Evolutionary conservation across 2,888 invertebrate species (phyloP), one percentile per base, ranked within the genome.

Genomic region (Exocentrus adspersus): DNA sequence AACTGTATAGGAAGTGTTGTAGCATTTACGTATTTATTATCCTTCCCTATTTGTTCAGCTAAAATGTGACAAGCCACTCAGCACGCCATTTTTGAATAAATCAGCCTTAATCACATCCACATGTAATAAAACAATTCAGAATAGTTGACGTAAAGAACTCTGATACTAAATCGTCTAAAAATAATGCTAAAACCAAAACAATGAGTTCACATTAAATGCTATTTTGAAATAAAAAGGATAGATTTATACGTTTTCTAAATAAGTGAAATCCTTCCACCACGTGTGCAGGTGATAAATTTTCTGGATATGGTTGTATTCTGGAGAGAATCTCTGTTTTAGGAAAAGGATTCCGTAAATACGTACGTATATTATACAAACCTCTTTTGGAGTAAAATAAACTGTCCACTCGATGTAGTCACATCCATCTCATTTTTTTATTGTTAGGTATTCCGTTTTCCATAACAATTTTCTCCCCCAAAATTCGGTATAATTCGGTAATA

Each of bases 81-180:
- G 7, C 28, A 28, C 17, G 28, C 28, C 21, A 48, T 48, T 48
- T 12, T 14, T 24, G 28, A 48, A 48, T 48, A 48, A 48, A 48
- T 48, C 48, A 48, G 28, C 9, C 48, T 28, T 28, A 48, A 28
- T 24, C 48, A 48, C 48, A 48, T 48, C 20, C 28, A 48, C 24
- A 48, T 48, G 48, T 48, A 48, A 37, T 37, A 37, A 48, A 48
- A 48, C 28, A 28, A 28, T 48, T 48, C 17, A 28, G 16, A 46
- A 24, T 28, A 7, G 17, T 28, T 14, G 28, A 12, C 9, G 10
- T 9, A 48, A 24, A 48, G 10, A 48, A 48, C 17, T 14, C 17
- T 28, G 28, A 45, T 45, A 20, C 20, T 19, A 5, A n/a, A 16
- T 48, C 28, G 28, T 24, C 16, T 24, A 7, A 9, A 20, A 24